Conservation (phyloP, 2,888 invertebrate genomes). For the Phlogophora meticulosa region DNA sequence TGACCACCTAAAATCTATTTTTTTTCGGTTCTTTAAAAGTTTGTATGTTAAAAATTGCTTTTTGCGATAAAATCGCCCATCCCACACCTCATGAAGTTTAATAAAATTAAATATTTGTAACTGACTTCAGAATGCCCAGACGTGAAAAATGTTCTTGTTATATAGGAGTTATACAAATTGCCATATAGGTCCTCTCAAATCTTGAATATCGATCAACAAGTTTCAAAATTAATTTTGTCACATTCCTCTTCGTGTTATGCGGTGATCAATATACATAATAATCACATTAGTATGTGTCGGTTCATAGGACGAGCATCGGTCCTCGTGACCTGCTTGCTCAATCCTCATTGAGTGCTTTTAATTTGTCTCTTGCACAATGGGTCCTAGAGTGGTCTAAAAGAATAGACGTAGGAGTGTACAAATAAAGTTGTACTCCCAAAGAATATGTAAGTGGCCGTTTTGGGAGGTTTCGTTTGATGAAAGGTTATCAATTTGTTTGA, state of each 20-base stretch:
- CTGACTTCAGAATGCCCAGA: neutral
- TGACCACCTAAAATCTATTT: too few relatives aligned
- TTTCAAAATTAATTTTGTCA: constrained; percentile 26
- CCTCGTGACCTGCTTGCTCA: constrained; percentile 43
- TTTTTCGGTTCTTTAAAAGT: too few relatives aligned
- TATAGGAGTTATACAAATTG: too few relatives aligned
- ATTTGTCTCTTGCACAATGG: constrained; percentile 30
- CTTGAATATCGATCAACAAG: neutral
- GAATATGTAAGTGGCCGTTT: neutral
- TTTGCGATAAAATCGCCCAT: too few relatives aligned
- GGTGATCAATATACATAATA: constrained; percentile 50
- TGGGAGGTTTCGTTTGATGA: neutral
- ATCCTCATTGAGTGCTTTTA: constrained; percentile 14
- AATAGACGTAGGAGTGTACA: neutral
- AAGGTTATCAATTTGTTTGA: constrained; percentile 44
- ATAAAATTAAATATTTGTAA: neutral
- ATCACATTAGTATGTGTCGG: constrained; percentile 45
- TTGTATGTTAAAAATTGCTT: too few relatives aligned
- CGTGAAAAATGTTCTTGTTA: constrained; percentile 1
- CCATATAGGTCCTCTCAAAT: neutral
- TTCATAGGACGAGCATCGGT: constrained; percentile 29
- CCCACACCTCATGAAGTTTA: too few relatives aligned
- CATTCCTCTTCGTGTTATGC: constrained; percentile 23
- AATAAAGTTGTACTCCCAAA: neutral
- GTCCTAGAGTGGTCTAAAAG: neutral